Percentiles rank a stretch among this genome's conserved stretches.
Conservation (phyloP, 2,113 vertebrate species). For the Triplophysa rosa region DNA sequence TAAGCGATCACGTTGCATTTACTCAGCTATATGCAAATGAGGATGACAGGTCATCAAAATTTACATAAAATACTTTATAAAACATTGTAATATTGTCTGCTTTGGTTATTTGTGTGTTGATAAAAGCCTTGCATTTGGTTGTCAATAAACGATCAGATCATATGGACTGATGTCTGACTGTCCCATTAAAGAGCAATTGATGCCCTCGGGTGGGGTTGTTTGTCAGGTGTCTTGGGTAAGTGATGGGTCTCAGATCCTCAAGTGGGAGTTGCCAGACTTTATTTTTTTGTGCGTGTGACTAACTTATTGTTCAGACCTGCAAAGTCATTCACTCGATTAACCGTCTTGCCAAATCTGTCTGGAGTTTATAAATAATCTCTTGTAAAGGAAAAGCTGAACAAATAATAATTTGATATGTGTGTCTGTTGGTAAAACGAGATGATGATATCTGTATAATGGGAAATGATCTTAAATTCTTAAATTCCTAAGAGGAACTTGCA, state of each 20-base stretch:
- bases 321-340: background rate
- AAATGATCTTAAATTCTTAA: background rate
- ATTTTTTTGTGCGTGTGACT: slow-evolving; percentile 5
- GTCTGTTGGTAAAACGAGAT: background rate
- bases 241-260: slow-evolving; percentile 12
- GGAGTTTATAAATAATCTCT: slow-evolving; percentile 7
- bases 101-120: too few species aligned
- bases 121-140: too few species aligned
- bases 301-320: slow-evolving; percentile 12
- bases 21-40: too few species aligned
- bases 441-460: background rate
- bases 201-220: background rate
- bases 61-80: too few species aligned
- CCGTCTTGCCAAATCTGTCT: slow-evolving; percentile 31
- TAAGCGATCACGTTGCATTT: too few species aligned
- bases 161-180: too few species aligned
- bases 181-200: too few species aligned
- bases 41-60: too few species aligned
- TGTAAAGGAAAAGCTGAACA: background rate
- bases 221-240: background rate
- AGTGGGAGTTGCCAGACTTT: slow-evolving; percentile 11
- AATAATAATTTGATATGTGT: background rate
- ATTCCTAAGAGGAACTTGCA: background rate
- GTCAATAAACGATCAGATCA: too few species aligned
- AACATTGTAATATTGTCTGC: too few species aligned